Conservation (phyloP, 2,113 vertebrate genomes). For the Pluvialis apricaria region DNA sequence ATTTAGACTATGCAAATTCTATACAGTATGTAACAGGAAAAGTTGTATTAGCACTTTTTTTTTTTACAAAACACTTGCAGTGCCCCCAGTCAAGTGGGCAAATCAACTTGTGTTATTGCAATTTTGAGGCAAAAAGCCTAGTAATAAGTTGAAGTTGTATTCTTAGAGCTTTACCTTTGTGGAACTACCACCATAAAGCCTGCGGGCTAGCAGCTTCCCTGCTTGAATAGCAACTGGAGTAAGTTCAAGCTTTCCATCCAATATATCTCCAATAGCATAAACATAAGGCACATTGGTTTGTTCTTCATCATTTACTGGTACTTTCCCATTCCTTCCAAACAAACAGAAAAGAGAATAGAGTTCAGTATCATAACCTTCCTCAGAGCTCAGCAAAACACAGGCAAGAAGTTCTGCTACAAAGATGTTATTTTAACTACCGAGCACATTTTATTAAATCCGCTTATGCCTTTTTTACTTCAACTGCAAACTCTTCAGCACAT, state of each 20-base stretch:
- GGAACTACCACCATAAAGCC: constrained; percentile 79
- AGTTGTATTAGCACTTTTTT: background rate
- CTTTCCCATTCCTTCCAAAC: constrained; percentile 84
- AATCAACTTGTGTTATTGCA: background rate
- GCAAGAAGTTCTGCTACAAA: background rate
- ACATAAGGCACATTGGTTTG: constrained; percentile 91
- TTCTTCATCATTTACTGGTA: constrained; percentile 89
- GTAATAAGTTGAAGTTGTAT: background rate
- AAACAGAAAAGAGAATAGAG: background rate
- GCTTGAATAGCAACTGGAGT: constrained; percentile 95
- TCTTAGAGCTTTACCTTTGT: constrained; percentile 77
- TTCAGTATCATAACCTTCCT: background rate
- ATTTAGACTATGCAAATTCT: background rate
- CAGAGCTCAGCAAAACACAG: background rate
- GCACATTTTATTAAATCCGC: background rate
- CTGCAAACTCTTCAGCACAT: background rate
- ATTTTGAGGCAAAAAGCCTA: background rate
- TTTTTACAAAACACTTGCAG: background rate
- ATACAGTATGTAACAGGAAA: background rate
- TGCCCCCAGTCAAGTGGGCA: background rate
- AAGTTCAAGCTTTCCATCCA: constrained; percentile 91
- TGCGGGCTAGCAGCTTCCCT: constrained; percentile 87
- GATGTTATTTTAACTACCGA: background rate
- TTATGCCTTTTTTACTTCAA: background rate
- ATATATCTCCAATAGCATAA: constrained; percentile 91